Conservation (phyloP, 2,888 invertebrate genomes). For the Blastobasis adustella region DNA sequence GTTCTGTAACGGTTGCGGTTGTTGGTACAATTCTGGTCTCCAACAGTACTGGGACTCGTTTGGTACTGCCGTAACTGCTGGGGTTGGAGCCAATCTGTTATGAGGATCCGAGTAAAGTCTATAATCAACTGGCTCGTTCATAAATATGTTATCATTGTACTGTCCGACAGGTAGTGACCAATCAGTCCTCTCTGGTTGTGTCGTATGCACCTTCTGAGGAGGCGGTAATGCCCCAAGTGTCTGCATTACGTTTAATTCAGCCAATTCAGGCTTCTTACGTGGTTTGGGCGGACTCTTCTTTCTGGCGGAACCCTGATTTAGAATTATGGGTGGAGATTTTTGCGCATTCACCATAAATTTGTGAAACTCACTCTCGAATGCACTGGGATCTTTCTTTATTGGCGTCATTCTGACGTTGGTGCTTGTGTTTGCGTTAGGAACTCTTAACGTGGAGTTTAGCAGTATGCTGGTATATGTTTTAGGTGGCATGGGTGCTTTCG, state of each 20-base stretch:
- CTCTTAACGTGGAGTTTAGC: slow-evolving; percentile 27
- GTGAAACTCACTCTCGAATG: slow-evolving; percentile 57
- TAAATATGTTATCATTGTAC: slow-evolving; percentile 58
- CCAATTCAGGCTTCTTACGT: too few species aligned
- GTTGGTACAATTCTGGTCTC: slow-evolving; percentile 32
- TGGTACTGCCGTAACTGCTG: slow-evolving; percentile 7
- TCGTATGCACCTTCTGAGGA: neutral
- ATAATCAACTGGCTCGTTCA: slow-evolving; percentile 46
- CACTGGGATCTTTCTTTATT: slow-evolving; percentile 55
- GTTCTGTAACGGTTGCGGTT: slow-evolving; percentile 24
- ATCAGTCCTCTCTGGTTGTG: neutral
- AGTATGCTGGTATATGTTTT: slow-evolving; percentile 19
- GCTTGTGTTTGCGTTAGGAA: slow-evolving; percentile 24
- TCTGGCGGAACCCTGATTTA: slow-evolving; percentile 3
- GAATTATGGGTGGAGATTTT: slow-evolving; percentile 1
- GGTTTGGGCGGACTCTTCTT: slow-evolving; percentile 9
- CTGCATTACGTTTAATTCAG: too few species aligned
- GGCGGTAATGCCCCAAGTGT: too few species aligned
- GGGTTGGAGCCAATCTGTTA: slow-evolving; percentile 15
- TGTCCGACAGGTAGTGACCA: slow-evolving; percentile 43
- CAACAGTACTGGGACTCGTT: slow-evolving; percentile 28
- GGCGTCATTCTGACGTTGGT: slow-evolving; percentile 28
- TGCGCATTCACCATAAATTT: slow-evolving; percentile 45
- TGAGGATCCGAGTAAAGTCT: slow-evolving; percentile 23
- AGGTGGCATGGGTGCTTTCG: slow-evolving; percentile 9